phyloP scores from a whole-genome alignment of 2,113 vertebrate species.

The Nerophis lumbriciformis region DNA sequence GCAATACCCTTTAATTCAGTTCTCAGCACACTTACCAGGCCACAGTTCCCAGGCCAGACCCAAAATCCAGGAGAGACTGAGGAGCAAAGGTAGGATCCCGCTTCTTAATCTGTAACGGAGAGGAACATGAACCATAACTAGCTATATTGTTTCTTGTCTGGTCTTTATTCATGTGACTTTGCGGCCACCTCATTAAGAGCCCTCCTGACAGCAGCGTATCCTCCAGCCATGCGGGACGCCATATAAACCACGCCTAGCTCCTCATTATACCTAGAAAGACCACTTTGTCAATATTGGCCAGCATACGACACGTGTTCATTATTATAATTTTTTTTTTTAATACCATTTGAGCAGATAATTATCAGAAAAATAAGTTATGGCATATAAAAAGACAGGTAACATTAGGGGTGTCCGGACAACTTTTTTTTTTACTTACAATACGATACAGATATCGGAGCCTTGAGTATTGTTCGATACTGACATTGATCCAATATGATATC shows the following conservation, averaged over 20 bases:
- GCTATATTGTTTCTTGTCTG: neutral
- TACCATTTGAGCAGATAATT: too few species aligned
- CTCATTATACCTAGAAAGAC: slow-evolving; percentile 71
- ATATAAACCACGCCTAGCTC: slow-evolving; percentile 76
- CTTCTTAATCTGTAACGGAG: slow-evolving; percentile 74
- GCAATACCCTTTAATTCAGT: neutral
- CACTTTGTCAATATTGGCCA: too few species aligned
- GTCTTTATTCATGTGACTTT: neutral
- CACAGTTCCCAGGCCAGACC: slow-evolving; percentile 80
- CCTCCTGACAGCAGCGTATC: slow-evolving; percentile 79
- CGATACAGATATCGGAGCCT: too few species aligned
- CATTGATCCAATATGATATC: too few species aligned
- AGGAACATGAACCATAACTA: slow-evolving; percentile 4
- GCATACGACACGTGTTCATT: too few species aligned
- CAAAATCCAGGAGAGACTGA: slow-evolving; percentile 81
- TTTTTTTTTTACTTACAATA: too few species aligned
- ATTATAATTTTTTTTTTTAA: too few species aligned
- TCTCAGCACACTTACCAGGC: slow-evolving; percentile 70
- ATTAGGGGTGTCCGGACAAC: too few species aligned
- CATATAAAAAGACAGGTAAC: too few species aligned
- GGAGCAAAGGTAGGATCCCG: slow-evolving; percentile 75
- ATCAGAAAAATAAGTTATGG: too few species aligned
- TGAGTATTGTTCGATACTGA: too few species aligned
- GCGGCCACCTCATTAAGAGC: slow-evolving; percentile 78
- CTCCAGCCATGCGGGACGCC: slow-evolving; percentile 79